phyloP scores from a whole-genome alignment of 2,797 vertebrate genomes.

The Tenualosa thibaudeaui region DNA sequence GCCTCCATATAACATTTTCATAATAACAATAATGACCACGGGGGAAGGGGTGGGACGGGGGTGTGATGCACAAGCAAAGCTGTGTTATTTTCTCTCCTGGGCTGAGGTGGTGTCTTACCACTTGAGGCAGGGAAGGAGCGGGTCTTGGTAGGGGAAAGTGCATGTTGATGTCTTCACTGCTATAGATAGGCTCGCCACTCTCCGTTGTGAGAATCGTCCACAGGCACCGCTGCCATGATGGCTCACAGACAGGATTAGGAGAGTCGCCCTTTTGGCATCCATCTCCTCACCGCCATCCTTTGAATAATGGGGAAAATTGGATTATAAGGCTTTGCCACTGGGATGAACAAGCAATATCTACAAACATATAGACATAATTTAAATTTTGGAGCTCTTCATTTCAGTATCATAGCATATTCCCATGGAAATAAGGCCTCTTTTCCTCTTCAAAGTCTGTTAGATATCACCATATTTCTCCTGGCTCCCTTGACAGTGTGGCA shows the following conservation, averaged over 20 bases:
- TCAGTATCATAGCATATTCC: background rate
- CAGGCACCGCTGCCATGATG: background rate
- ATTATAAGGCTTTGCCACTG: background rate
- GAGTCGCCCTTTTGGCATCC: background rate
- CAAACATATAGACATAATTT: background rate
- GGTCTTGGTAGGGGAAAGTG: background rate
- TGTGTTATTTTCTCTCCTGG: slow-evolving; percentile 1
- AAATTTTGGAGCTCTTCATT: background rate
- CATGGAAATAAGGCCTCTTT: background rate
- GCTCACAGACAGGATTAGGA: background rate
- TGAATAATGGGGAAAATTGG: background rate
- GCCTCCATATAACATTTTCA: slow-evolving; percentile 18
- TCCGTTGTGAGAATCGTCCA: background rate
- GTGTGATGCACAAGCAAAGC: background rate
- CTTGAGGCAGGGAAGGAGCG: background rate
- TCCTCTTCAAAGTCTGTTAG: background rate
- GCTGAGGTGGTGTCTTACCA: background rate
- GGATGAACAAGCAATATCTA: background rate
- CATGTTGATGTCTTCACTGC: background rate
- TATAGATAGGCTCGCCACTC: background rate
- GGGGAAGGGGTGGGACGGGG: background rate
- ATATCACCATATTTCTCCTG: background rate
- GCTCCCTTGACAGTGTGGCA: background rate
- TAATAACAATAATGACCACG: slow-evolving; percentile 20
- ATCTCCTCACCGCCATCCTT: background rate